Evolutionary conservation across 2,113 vertebrate species (phyloP), one percentile per base, ranked within the genome.

Genomic region (Arizona elegans): DNA sequence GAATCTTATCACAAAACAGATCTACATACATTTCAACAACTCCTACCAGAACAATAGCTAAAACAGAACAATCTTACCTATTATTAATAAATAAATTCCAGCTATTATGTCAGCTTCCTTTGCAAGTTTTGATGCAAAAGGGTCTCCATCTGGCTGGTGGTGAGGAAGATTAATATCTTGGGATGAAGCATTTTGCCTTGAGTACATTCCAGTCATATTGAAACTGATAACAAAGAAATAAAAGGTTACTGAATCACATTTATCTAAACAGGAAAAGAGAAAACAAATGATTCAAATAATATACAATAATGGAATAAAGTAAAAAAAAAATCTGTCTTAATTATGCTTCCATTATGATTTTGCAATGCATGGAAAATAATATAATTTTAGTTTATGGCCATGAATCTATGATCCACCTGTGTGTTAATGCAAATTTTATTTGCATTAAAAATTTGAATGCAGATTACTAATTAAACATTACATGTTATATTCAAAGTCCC

Each of bases 121-220:
- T 87, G 99, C 99, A 87, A 99, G 98, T 93, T 97, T 98, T 11
- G 99, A 99, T 95, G 97, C 96, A 91, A 99, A 99, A 0, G 99
- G 98, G 17, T 99, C 98, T 89, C 97, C 98, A 3, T 94, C 97
- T 93, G 97, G 98, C 81, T 98, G 97, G 53, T 98, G 97, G 89
- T 97, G 98, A 15, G 98, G 98, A 92, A 98, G 70, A 33, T 96
- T 97, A 13, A 97, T 96, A 0, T 97, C 96, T 38, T 95, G 95
- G 3, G 96, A 96, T 54, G 96, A 97, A 6, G 91, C 96, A 47
- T 96, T 98, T 92, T 98, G 98, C 81, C 98, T 98, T 95, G 96
- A 92, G 29, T 97, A 96, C 98, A 98, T 98, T 81, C 93, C 89
- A 95, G 90, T 96, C 93, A 96, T 90, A 93, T 92, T 87, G 85